Base-by-base conservation (phyloP, 2,888 invertebrate genomes). In the Polylopha cassiicola region DNA sequence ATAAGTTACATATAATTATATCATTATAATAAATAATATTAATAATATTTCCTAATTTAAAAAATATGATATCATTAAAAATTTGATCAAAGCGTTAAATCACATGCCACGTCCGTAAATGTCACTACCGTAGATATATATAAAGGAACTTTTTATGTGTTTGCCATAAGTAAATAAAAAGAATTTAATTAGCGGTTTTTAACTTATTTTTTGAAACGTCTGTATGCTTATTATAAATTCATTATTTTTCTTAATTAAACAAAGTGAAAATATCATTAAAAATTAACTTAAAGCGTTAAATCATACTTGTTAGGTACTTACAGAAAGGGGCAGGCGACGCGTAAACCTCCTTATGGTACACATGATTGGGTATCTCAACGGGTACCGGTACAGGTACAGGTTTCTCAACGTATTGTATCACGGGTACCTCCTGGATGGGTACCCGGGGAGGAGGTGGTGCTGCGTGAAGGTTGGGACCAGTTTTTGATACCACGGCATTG, bases 401-500 rank as follows among this genome's bases (percentile, higher is more conserved):
- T 9, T 62, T 54, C 4, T 47, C 36, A 15, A 41, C 47, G 9
- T 34, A 34, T 4, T 20, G 23, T 13, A 41, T 22, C 1, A 41
- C 14, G 1, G 30, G 41, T 3, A 11, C 8, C 10, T 32, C 31
- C 1, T 28, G 32, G 18, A 16, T 11, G 17, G 62, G 53, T n/a
- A 55, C 45, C 3, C 63, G 65, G 27, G 56, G 47, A 3, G 55
- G 55, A 11, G 45, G 56, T 0, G 78, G 73, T 13, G 69, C 60
- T 0, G 67, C 54, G 44, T 88, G 88, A 8, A 87, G 53, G 31
- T 72, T 78, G 1, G 89, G 89, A 0, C 75, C 84, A 9, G 73
- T 70, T 58, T 87, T 88, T 1, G 87, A 84, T 0, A 88, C 88
- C 0, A 87, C 77, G 0, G 88, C 88, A 47, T 88, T 87, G 62